Conservation (phyloP, 2,113 vertebrate species). For the Panthera leo region DNA sequence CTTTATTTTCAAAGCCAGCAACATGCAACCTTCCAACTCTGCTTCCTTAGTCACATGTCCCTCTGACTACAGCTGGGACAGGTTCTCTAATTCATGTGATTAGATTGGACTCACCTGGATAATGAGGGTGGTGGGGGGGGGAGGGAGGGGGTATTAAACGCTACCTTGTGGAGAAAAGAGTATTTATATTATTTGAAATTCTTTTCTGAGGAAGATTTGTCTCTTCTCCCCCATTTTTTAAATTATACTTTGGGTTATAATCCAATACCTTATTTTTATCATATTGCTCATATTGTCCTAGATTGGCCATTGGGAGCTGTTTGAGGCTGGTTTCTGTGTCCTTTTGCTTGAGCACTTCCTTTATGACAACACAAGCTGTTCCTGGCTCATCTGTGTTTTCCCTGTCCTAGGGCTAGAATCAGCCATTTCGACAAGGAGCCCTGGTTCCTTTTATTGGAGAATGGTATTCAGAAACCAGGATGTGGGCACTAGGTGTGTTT, state of each 20-base stretch:
- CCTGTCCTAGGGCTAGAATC: neutral
- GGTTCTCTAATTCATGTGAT: neutral
- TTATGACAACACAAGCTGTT: neutral
- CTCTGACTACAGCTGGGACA: neutral
- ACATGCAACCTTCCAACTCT: rapidly evolving
- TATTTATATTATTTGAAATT: neutral
- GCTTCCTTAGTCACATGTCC: neutral
- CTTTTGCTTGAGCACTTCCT: neutral
- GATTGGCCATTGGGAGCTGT: neutral
- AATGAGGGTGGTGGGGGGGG: no score
- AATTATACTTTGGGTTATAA: neutral
- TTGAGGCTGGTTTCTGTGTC: neutral
- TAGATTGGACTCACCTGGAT: no score
- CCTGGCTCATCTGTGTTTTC: neutral
- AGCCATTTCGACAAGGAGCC: neutral
- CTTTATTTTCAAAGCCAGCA: neutral
- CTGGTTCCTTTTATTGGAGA: neutral
- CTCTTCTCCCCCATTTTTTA: neutral
- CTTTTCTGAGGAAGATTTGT: neutral
- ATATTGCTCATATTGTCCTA: neutral
- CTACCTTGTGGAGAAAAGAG: neutral
- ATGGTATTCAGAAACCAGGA: neutral
- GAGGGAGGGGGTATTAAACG: neutral
- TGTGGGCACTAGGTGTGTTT: neutral
- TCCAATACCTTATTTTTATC: neutral